Evolutionary conservation across 2,888 invertebrate genomes (phyloP), one percentile per base, ranked within the genome.

Genomic region (Agrochola macilenta): DNA sequence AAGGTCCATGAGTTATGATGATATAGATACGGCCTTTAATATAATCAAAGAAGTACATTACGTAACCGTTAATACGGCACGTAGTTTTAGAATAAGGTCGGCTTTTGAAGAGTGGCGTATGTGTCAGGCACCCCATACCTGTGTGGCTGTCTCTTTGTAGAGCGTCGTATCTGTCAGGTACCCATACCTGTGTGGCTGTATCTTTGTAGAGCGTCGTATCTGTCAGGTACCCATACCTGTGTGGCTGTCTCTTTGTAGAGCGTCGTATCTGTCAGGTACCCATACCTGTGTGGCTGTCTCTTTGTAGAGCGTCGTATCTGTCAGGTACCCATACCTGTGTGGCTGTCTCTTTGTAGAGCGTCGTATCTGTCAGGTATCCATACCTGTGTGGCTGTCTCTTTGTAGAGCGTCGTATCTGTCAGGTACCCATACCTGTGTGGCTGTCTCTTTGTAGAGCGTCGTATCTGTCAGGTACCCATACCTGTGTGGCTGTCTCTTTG

Each of bases 1-100:
- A 63, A 76, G 63, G 77, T 78, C 54, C 12, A 12, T 54, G n/a
- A 12, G 20, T 17, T 23, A 8, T 52, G 12, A 52, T 35, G 3
- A n/a, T 43, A 8, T 68, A 43, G 17, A 23, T 39, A 35, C 12
- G 35, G 14, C 20, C 26, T 66, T 8, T 46, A 65, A 20, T 71
- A 12, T 26, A 49, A 9, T 26, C 39, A 68, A 52, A 39, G n/a
- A 61, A 66, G 3, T 46, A 46, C 8, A 20, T 46, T n/a, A 61
- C 8, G 7, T 11, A 54, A 26, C 17, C 8, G 5, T 35, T n/a
- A 35, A 30, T 71, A 30, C 14, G 14, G 5, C 23, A 23, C 14
- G 11, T 30, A 30, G 17, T 43, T 30, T 43, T 26, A 43, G 23
- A 26, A 26, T 26, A 43, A 23, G 26, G 11, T 17, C 1, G 23